Evolutionary conservation across 2,113 vertebrate species (phyloP).

Genomic region (Caranx melampygus): DNA sequence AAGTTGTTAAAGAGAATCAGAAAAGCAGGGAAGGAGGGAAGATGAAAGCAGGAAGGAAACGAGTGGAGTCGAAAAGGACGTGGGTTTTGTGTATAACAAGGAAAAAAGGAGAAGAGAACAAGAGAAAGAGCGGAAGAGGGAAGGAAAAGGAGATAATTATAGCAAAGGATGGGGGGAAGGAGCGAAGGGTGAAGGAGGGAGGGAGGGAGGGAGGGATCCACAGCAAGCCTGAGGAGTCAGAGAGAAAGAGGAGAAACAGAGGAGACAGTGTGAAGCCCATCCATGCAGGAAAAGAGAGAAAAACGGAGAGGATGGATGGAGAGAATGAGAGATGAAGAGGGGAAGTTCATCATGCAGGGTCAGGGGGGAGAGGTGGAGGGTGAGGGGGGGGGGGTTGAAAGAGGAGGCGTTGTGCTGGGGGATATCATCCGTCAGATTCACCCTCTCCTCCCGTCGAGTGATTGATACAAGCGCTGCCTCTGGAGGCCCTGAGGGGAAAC

Average conservation of each 20-base stretch:
- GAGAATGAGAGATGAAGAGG: neutral
- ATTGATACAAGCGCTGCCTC: constrained; percentile 74
- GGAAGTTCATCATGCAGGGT: constrained; percentile 33
- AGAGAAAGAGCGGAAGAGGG: too few species aligned
- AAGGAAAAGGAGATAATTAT: too few species aligned
- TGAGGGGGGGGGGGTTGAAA: constrained; percentile 1
- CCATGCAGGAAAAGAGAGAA: neutral
- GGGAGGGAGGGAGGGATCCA: neutral
- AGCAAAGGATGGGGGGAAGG: neutral
- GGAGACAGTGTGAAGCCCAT: constrained; percentile 6
- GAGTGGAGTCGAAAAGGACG: too few species aligned
- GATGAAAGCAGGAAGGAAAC: too few species aligned
- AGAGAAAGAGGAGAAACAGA: neutral
- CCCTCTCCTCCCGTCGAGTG: constrained; percentile 70
- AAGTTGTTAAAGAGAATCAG: too few species aligned
- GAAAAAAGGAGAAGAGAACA: too few species aligned
- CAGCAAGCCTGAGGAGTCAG: too few species aligned
- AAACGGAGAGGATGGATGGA: neutral
- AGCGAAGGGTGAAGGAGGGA: neutral
- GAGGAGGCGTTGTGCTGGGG: constrained; percentile 36
- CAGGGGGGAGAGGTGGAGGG: neutral
- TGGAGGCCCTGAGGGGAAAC: constrained; percentile 65
- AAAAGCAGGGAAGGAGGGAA: too few species aligned
- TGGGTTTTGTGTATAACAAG: too few species aligned
- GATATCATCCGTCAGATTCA: constrained; percentile 64